These are phyloP conservation scores for Eupithecia pulchellata DNA, from an alignment of 2,888 invertebrate genomes.

Conservation along the genomic window DNA sequence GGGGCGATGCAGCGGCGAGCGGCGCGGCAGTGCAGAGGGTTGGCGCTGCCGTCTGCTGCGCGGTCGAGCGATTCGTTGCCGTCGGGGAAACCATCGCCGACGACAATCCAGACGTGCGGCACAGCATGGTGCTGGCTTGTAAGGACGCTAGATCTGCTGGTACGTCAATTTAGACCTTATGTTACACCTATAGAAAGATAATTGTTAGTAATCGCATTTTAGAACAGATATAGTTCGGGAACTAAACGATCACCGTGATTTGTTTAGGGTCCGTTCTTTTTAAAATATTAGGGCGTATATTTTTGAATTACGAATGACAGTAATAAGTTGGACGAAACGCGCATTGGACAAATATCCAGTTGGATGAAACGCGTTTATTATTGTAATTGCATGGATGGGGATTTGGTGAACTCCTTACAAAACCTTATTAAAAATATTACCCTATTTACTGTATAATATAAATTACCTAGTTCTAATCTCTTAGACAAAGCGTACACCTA, in stretches of 20 bases:
- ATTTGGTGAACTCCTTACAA: no score
- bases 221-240: neutral
- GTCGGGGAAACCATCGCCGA: constrained; percentile 99
- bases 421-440: neutral
- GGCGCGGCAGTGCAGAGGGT: constrained; percentile 93
- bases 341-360: no score
- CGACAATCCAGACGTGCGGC: constrained; percentile 98
- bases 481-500: neutral
- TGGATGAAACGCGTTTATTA: no score
- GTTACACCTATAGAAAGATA: neutral
- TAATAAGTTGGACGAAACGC: neutral
- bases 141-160: constrained; percentile 98
- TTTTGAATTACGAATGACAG: neutral
- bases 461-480: no score
- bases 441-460: no score
- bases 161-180: constrained; percentile 69
- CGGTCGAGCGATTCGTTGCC: constrained; percentile 98
- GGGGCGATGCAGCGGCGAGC: constrained; percentile 87
- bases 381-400: no score
- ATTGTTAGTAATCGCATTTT: neutral
- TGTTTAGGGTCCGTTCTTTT: neutral
- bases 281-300: no score
- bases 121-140: constrained; percentile 99
- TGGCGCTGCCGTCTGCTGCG: constrained; percentile 97
- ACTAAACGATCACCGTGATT: neutral